phyloP scores from a whole-genome alignment of 2,797 vertebrate genomes.

The Tangara arthus region DNA sequence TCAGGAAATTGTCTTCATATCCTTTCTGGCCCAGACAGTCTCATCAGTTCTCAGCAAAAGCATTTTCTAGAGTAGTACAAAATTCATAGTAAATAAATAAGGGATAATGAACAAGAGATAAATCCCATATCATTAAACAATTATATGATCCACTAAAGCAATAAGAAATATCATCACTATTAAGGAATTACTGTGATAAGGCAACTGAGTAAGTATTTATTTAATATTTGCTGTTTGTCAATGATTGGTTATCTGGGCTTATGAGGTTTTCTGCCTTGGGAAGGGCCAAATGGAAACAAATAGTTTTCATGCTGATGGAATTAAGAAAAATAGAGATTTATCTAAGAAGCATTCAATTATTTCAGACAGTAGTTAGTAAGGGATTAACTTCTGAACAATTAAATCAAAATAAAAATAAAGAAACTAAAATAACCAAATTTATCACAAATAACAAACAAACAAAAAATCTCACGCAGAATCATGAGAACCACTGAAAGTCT shows the following conservation, averaged over 20 bases:
- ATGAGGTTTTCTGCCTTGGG: background rate
- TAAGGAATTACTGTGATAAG: background rate
- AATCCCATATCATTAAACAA: background rate
- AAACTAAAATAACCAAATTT: background rate
- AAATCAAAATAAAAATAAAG: constrained; percentile 48
- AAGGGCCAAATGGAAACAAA: background rate
- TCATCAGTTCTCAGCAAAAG: background rate
- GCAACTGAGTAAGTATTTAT: background rate
- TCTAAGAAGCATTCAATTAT: constrained; percentile 48
- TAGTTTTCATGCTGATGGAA: background rate
- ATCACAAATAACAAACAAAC: background rate
- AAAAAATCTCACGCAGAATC: constrained; percentile 1
- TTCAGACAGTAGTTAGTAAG: constrained; percentile 37
- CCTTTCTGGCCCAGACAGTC: background rate
- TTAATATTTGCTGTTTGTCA: background rate
- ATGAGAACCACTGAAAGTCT: background rate
- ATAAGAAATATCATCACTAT: background rate
- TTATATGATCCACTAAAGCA: background rate
- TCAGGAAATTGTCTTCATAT: background rate
- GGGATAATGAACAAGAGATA: background rate
- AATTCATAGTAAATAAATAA: background rate
- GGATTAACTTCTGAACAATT: constrained; percentile 55
- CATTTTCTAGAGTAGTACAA: background rate
- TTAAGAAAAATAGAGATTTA: constrained; percentile 16
- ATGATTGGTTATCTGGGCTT: background rate